Evolutionary conservation across 2,113 vertebrate species (phyloP).

Genomic region (Microcebus tavaratra): DNA sequence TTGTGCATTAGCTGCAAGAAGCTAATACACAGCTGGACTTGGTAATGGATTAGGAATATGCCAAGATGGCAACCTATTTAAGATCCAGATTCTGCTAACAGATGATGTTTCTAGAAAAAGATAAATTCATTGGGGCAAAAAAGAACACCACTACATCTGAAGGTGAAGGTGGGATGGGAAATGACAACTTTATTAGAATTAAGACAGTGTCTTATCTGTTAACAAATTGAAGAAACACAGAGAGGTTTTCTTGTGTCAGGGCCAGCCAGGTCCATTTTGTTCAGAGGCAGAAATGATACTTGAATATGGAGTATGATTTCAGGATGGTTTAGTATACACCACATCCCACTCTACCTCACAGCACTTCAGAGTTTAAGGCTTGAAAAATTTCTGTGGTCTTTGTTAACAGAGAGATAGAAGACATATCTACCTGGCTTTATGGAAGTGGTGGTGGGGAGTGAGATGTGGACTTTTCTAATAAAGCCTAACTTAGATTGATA

Average conservation of each 20-base stretch:
- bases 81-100: not conserved
- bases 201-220: not conserved
- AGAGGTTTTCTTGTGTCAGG: not conserved
- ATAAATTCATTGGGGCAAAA: not conserved
- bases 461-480: not conserved
- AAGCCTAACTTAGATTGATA: not conserved
- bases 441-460: not conserved
- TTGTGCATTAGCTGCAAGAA: conserved; percentile 9
- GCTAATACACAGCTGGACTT: not conserved
- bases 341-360: not conserved
- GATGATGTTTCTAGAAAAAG: conserved; percentile 48
- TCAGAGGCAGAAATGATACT: not conserved
- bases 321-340: not conserved
- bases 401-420: not conserved
- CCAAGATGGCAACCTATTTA: conserved; percentile 18
- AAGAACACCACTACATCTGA: not conserved
- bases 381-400: not conserved
- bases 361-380: not conserved
- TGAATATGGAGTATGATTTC: not conserved
- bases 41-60: not conserved
- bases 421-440: not conserved
- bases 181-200: not conserved
- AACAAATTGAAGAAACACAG: not conserved
- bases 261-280: not conserved
- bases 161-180: not conserved